phyloP scores from a whole-genome alignment of 2,888 invertebrate genomes.

The Andrena camellia region DNA sequence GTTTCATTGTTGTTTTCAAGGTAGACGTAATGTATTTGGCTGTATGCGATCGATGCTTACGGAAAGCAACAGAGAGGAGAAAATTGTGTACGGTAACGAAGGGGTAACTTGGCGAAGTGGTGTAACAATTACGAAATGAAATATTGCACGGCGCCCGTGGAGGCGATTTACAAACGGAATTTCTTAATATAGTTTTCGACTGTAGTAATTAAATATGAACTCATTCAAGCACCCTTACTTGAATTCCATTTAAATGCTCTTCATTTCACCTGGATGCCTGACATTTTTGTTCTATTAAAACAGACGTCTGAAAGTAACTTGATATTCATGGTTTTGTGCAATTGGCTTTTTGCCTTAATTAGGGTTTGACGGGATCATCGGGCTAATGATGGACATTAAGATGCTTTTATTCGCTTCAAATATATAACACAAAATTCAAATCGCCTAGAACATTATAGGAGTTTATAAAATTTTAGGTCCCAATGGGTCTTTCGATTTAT shows the following conservation, averaged over 20 bases:
- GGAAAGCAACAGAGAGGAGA: background rate
- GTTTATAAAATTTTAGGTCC: too few species aligned
- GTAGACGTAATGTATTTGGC: conserved; percentile 13
- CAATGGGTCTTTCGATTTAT: too few species aligned
- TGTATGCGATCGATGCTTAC: conserved; percentile 1
- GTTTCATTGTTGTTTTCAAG: background rate
- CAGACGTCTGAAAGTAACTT: background rate
- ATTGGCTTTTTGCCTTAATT: too few species aligned
- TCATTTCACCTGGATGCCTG: background rate
- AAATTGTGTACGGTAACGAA: background rate
- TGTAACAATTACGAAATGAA: conserved; percentile 17
- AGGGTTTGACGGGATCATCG: too few species aligned
- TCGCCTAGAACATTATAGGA: too few species aligned
- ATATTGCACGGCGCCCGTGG: background rate
- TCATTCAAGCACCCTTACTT: background rate
- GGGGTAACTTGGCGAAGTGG: conserved; percentile 4
- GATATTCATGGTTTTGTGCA: too few species aligned
- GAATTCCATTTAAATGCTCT: background rate
- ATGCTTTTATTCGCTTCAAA: too few species aligned
- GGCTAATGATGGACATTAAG: too few species aligned
- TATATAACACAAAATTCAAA: too few species aligned
- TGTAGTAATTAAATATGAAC: conserved; percentile 6
- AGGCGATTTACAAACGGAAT: background rate
- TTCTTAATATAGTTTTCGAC: background rate
- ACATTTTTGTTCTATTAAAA: background rate